Base-by-base conservation (phyloP, 2,113 vertebrate species). In the Sciurus niger region DNA sequence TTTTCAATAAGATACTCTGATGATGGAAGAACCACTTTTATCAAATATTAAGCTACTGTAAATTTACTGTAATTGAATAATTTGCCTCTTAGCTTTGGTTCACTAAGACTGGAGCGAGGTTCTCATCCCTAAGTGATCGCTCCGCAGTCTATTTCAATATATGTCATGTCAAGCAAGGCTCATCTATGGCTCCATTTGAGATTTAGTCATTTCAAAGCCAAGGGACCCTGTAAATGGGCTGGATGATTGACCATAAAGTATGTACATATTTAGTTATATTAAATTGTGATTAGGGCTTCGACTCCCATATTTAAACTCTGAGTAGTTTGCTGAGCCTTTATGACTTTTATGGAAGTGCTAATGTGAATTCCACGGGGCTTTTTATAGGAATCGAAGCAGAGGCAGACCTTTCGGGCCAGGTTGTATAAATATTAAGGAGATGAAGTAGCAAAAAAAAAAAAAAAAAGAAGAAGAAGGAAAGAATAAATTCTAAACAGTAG, bases 1-100 rank as follows among this genome's bases (percentile, higher is more conserved):
- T 98, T 98, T 99, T 99, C 97, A 98, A 1, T 98, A 97, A 97
- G 98, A 98, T 83, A 94, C 93, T 98, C 97, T 98, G 98, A 98
- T 98, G 98, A 98, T 97, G 98, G 98, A 98, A 98, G 98, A 98
- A 98, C 97, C 98, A 98, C 98, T 99, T 98, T 98, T 98, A 98
- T 98, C 98, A 98, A 98, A 99, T 98, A 99, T 98, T 98, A 99
- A 99, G 97, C 98, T 99, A 98, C 98, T 99, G 98, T 98, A 98
- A 99, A 99, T 98, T 99, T 98, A 98, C 98, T 98, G 98, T 99
- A 99, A 99, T 99, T 99, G 98, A 99, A 98, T 99, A 98, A 98
- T 98, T 98, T 98, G 98, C 98, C 98, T 99, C 98, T 99, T 99
- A 98, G 98, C 98, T 98, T 98, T 98, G 99, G 98, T 99, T 99